These are phyloP conservation scores for Alouatta palliata DNA, from an alignment of 2,113 vertebrate species.

Conservation along the genomic window DNA sequence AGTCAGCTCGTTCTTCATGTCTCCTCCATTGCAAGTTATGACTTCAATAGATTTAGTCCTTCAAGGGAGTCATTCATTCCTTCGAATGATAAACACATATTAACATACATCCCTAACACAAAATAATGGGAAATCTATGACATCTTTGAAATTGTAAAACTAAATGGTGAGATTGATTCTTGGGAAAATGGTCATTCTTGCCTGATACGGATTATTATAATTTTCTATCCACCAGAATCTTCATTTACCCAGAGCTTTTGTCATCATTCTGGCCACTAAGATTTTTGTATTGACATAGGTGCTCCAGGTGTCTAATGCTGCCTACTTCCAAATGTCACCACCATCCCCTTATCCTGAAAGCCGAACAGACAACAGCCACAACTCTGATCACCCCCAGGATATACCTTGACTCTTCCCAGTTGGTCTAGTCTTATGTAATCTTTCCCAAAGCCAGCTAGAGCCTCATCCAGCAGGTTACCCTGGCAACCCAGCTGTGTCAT, in stretches of 20 bases:
- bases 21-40: neutral
- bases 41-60: neutral
- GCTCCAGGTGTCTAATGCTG: neutral
- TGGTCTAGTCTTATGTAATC: constrained; percentile 57
- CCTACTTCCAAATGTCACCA: neutral
- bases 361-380: neutral
- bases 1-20: neutral
- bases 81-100: neutral
- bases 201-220: neutral
- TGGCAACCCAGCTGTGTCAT: constrained; percentile 66
- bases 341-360: neutral
- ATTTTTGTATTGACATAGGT: neutral
- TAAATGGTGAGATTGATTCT: neutral
- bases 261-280: neutral
- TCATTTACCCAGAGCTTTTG: neutral
- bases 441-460: constrained; percentile 20
- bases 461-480: constrained; percentile 56
- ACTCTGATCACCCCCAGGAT: neutral
- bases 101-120: neutral
- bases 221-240: neutral
- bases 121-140: neutral
- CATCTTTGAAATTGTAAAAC: constrained; percentile 22
- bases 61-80: neutral
- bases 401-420: neutral
- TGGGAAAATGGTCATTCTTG: neutral